These are phyloP conservation scores for Bos indicus DNA, from an alignment of 2,113 vertebrate genomes.

Conservation along the genomic window DNA sequence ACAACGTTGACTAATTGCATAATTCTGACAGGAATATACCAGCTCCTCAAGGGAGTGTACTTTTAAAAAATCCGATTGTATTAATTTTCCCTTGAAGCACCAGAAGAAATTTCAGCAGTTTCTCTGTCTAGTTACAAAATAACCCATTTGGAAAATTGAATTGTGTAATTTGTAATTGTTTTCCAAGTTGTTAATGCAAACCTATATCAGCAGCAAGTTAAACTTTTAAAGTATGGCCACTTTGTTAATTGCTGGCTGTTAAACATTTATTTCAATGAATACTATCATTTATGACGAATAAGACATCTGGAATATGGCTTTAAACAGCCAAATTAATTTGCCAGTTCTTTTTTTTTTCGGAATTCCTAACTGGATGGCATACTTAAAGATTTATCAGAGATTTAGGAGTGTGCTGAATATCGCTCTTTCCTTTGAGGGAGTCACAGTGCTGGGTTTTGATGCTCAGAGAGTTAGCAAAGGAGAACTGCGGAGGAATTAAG, in stretches of 20 bases:
- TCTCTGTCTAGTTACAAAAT: constrained; percentile 68
- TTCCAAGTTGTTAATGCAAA: constrained; percentile 67
- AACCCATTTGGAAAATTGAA: constrained; percentile 80
- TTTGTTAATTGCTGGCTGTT: constrained; percentile 60
- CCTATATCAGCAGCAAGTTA: constrained; percentile 30
- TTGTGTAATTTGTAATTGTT: constrained; percentile 74
- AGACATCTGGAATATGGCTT: constrained; percentile 32
- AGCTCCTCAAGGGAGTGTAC: constrained; percentile 38
- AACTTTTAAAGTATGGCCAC: constrained; percentile 65
- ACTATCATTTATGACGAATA: constrained; percentile 10
- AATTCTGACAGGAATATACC: constrained; percentile 40
- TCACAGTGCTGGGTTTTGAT: neutral
- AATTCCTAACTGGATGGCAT: neutral
- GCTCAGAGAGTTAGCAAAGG: neutral
- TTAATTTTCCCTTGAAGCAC: constrained; percentile 68
- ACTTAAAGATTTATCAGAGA: neutral
- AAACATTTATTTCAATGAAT: constrained; percentile 60
- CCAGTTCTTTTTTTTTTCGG: neutral
- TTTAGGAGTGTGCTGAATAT: neutral
- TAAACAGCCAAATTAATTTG: constrained; percentile 30
- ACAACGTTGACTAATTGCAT: neutral
- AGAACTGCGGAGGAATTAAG: neutral
- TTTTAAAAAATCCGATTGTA: constrained; percentile 54
- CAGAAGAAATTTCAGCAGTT: constrained; percentile 65
- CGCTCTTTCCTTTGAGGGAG: neutral